These are phyloP conservation scores for Hafferia zeledoni DNA, from an alignment of 2,797 vertebrate genomes.

Conservation along the genomic window DNA sequence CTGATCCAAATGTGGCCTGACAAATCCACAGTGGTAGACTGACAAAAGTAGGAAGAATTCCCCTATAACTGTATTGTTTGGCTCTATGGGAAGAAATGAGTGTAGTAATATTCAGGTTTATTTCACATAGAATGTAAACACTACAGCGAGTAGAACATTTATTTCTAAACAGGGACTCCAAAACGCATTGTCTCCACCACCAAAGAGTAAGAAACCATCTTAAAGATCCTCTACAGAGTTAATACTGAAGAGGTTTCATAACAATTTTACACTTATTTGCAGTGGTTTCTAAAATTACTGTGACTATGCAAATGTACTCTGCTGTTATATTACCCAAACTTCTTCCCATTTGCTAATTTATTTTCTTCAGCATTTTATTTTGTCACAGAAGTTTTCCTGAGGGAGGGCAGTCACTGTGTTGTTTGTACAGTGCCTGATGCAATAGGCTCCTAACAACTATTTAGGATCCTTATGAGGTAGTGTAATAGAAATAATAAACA, in stretches of 20 bases:
- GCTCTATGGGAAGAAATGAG: not conserved
- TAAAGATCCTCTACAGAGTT: not conserved
- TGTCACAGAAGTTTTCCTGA: not conserved
- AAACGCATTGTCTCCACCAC: not conserved
- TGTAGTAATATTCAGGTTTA: not conserved
- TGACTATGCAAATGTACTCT: not conserved
- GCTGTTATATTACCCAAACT: not conserved
- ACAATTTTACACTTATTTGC: not conserved
- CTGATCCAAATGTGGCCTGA: not conserved
- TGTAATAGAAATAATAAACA: slow-evolving; percentile 20
- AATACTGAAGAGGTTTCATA: not conserved
- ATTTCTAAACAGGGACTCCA: not conserved
- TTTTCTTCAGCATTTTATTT: not conserved
- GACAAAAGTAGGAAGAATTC: not conserved
- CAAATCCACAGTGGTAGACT: not conserved
- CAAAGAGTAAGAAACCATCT: not conserved
- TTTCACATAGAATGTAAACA: not conserved
- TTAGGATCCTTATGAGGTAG: not conserved
- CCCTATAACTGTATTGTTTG: not conserved
- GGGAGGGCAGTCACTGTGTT: not conserved
- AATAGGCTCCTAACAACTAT: not conserved
- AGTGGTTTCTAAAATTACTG: not conserved
- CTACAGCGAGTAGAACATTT: not conserved
- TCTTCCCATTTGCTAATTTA: not conserved
- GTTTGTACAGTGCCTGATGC: slow-evolving; percentile 4